These are phyloP conservation scores for Lymantria dispar DNA, from an alignment of 2,888 invertebrate species.

Conservation along the genomic window DNA sequence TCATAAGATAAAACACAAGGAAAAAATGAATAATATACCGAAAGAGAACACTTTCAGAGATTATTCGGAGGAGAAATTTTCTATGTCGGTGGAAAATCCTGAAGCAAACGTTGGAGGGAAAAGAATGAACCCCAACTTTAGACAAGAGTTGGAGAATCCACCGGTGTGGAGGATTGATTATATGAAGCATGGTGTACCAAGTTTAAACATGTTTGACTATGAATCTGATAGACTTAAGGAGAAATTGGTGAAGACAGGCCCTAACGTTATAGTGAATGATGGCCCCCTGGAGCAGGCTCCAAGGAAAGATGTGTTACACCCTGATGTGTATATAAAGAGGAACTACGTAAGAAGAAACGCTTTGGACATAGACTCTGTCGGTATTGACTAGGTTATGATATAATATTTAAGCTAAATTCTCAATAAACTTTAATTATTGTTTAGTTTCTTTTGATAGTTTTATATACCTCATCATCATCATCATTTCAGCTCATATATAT, in stretches of 20 bases:
- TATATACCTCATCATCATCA: too few relatives aligned
- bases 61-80: slow-evolving; percentile 57
- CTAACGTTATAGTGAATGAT: slow-evolving; percentile 47
- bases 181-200: slow-evolving; percentile 65
- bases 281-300: slow-evolving; percentile 37
- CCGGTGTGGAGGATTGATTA: slow-evolving; percentile 72
- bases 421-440: not conserved
- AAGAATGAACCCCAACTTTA: slow-evolving; percentile 36
- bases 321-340: slow-evolving; percentile 68
- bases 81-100: slow-evolving; percentile 61
- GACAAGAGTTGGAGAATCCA: slow-evolving; percentile 43
- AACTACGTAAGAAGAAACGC: slow-evolving; percentile 47
- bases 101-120: slow-evolving; percentile 29
- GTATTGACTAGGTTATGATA: slow-evolving; percentile 2
- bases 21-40: slow-evolving; percentile 35
- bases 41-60: slow-evolving; percentile 41
- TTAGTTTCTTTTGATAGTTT: not conserved
- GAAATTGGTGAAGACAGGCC: slow-evolving; percentile 52
- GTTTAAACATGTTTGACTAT: slow-evolving; percentile 46
- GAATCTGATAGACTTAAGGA: slow-evolving; percentile 47
- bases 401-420: not conserved
- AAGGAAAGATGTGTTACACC: slow-evolving; percentile 59
- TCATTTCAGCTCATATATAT: too few relatives aligned
- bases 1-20: slow-evolving; percentile 70
- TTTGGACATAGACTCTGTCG: slow-evolving; percentile 38